Conservation (phyloP, 1,140 invertebrate genomes). For the Euura saliciscinereae region DNA sequence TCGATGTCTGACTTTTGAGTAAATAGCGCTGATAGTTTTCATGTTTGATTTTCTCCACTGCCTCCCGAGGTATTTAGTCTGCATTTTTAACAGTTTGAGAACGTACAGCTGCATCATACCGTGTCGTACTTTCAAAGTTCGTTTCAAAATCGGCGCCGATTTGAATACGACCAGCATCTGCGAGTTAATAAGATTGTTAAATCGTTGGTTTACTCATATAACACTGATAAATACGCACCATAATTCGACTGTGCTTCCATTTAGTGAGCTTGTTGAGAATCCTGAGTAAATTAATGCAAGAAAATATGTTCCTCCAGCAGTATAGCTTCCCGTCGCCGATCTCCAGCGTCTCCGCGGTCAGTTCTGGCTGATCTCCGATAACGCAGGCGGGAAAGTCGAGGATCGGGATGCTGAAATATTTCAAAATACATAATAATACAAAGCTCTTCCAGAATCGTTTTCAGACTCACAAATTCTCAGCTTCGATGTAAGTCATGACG, state of each 20-base stretch:
- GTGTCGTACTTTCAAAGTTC: constrained; percentile 93
- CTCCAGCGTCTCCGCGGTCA: constrained; percentile 92
- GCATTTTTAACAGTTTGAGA: constrained; percentile 98
- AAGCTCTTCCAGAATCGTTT: neutral
- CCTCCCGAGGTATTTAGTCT: constrained; percentile 97
- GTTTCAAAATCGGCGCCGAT: constrained; percentile 97
- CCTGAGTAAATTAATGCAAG: constrained; percentile 95
- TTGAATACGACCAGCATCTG: constrained; percentile 99
- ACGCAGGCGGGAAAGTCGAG: constrained; percentile 96
- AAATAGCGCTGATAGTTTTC: constrained; percentile 99
- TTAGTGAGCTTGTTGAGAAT: constrained; percentile 99
- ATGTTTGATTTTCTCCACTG: constrained; percentile 99
- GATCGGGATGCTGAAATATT: constrained; percentile 77
- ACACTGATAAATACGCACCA: constrained; percentile 66
- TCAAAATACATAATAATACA: constrained; percentile 18
- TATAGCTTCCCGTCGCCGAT: constrained; percentile 86
- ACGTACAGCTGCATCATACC: constrained; percentile 99
- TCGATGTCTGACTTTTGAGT: constrained; percentile 93
- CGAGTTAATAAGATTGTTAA: constrained; percentile 30
- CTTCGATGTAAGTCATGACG: constrained; percentile 92
- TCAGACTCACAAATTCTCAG: constrained; percentile 83
- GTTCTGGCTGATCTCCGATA: constrained; percentile 93
- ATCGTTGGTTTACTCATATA: constrained; percentile 10
- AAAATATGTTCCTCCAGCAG: constrained; percentile 98
- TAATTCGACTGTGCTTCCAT: constrained; percentile 99